phyloP scores from a whole-genome alignment of 2,797 vertebrate species.

The Centroberyx gerrardi region DNA sequence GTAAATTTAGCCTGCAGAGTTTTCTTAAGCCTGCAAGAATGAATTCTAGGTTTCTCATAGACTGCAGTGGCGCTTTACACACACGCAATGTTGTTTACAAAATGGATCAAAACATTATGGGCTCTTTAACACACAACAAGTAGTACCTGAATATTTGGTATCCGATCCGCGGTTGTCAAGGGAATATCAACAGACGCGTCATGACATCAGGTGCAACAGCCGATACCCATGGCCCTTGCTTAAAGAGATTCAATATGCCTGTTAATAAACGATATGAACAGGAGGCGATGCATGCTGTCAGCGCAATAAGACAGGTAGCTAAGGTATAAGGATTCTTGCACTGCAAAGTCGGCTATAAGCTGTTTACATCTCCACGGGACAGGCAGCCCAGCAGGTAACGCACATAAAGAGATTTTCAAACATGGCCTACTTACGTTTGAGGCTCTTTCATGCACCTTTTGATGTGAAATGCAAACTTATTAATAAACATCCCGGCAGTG shows the following conservation, averaged over 20 bases:
- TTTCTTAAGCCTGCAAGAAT: not conserved
- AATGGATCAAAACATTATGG: not conserved
- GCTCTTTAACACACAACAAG: slow-evolving; percentile 15
- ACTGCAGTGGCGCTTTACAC: not conserved
- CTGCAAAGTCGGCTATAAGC: slow-evolving; percentile 68
- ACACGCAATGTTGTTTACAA: not conserved
- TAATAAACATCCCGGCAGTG: slow-evolving; percentile 31
- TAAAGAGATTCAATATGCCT: slow-evolving; percentile 5
- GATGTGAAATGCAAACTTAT: slow-evolving; percentile 4
- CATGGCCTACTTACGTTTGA: slow-evolving; percentile 58
- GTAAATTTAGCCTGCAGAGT: not conserved
- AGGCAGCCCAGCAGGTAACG: not conserved
- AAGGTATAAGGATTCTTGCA: slow-evolving; percentile 31
- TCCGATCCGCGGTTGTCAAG: slow-evolving; percentile 77
- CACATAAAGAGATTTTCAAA: not conserved
- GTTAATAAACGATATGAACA: slow-evolving; percentile 5
- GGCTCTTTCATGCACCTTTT: slow-evolving; percentile 37
- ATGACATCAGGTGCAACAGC: slow-evolving; percentile 73
- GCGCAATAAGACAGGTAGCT: slow-evolving; percentile 11
- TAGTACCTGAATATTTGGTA: slow-evolving; percentile 68
- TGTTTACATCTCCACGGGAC: slow-evolving; percentile 58
- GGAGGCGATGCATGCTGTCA: not conserved
- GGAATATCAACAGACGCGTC: slow-evolving; percentile 66
- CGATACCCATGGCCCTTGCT: slow-evolving; percentile 43
- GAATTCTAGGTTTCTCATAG: not conserved